Percentiles rank a stretch among this genome's conserved stretches.
phyloP scores from a whole-genome alignment of 2,797 vertebrate genomes.

The Crocodylus rhombifer region DNA sequence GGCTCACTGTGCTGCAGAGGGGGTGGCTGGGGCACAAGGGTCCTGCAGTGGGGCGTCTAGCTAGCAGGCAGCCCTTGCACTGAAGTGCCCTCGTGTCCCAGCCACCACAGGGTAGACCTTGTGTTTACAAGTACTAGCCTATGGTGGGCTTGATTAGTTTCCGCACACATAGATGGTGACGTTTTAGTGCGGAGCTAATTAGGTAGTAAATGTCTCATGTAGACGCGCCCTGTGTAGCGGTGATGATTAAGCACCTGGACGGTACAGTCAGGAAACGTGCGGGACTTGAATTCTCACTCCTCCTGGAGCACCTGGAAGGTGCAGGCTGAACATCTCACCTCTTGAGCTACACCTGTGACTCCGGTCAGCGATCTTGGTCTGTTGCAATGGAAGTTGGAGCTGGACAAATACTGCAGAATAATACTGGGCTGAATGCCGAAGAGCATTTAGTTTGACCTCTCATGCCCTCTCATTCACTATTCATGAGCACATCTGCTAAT shows the following conservation, averaged over 20 bases:
- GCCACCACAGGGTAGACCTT: no score
- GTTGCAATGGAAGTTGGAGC: neutral
- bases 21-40: no score
- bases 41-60: no score
- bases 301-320: neutral
- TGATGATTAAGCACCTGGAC: neutral
- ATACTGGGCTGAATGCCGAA: neutral
- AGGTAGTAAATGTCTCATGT: no score
- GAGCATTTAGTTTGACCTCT: neutral
- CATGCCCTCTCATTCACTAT: neutral
- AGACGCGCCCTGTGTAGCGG: accelerated
- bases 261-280: neutral
- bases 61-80: no score
- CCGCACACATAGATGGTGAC: no score
- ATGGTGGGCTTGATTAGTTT: no score
- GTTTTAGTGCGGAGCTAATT: no score
- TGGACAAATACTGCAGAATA: neutral
- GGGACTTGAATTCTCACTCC: neutral
- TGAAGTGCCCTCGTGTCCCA: no score
- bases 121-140: no score
- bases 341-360: neutral
- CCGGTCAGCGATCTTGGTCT: neutral
- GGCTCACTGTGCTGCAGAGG: no score
- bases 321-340: neutral
- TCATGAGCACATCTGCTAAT: neutral